Evolutionary conservation across 64 coral and sea anemone species (phyloP).

Genomic region (Cladopsammia gracilis): DNA sequence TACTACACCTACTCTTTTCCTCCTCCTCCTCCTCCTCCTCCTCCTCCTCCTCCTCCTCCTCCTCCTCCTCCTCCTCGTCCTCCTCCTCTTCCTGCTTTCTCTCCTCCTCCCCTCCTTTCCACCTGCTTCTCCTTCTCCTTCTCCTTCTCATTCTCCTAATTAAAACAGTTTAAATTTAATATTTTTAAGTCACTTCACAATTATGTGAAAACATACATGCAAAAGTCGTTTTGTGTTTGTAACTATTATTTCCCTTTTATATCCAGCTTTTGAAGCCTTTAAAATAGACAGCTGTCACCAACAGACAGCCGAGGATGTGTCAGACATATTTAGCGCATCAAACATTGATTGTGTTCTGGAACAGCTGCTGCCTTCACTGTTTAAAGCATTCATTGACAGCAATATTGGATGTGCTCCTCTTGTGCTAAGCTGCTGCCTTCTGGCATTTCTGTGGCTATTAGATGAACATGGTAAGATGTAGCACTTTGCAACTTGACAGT

Average conservation of each 20-base stretch:
- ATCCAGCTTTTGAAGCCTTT: conserved; percentile 7
- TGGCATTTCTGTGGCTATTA: conserved; percentile 6
- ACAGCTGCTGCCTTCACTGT: neutral
- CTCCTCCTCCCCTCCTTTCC: neutral
- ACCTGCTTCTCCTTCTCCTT: no score
- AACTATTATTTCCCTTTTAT: no score
- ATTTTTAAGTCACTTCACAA: no score
- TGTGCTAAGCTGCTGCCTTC: conserved; percentile 11
- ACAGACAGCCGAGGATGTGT: neutral
- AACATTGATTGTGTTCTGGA: neutral
- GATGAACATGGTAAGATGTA: conserved; percentile 14
- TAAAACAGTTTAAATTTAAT: no score
- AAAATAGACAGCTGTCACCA: neutral
- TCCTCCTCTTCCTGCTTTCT: neutral
- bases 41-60: no score
- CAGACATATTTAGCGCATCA: neutral
- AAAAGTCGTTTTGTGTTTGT: neutral
- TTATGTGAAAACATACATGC: neutral
- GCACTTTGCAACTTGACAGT: no score
- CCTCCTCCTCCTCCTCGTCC: neutral
- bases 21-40: no score
- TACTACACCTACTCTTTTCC: no score
- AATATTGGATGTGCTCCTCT: conserved; percentile 27
- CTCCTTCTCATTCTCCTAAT: neutral
- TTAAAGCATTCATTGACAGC: neutral